Percentiles rank a stretch among this genome's conserved stretches.
phyloP scores from a whole-genome alignment of 2,797 vertebrate genomes.

The Furcifer pardalis region DNA sequence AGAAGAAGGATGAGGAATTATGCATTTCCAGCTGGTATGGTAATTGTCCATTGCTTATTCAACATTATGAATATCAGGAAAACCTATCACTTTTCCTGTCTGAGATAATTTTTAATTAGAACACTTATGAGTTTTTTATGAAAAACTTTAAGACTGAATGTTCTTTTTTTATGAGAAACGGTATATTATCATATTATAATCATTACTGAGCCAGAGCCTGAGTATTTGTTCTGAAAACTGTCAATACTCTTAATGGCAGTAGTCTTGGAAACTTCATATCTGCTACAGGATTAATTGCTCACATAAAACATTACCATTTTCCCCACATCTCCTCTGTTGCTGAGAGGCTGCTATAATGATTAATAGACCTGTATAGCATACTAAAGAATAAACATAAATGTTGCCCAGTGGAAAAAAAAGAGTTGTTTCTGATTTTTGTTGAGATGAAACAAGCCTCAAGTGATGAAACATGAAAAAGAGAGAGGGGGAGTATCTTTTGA shows the following conservation, averaged over 20 bases:
- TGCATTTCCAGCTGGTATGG: conserved; percentile 53
- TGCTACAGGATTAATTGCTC: conserved; percentile 80
- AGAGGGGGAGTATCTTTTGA: not conserved
- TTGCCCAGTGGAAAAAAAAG: conserved; percentile 49
- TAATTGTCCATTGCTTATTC: conserved; percentile 70
- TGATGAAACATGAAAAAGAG: not conserved
- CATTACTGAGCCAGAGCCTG: conserved; percentile 64
- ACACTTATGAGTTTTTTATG: no score
- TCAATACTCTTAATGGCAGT: conserved; percentile 73
- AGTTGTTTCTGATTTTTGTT: conserved; percentile 52
- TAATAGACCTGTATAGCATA: conserved; percentile 68
- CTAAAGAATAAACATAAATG: conserved; percentile 67
- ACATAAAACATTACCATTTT: conserved; percentile 81
- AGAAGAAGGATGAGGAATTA: conserved; percentile 53
- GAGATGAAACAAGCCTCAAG: conserved; percentile 50
- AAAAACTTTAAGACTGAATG: conserved; percentile 67
- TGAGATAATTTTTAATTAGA: conserved; percentile 64
- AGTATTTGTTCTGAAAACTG: conserved; percentile 71
- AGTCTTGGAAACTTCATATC: conserved; percentile 78
- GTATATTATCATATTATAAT: conserved; percentile 74
- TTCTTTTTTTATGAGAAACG: conserved; percentile 63
- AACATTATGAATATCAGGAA: conserved; percentile 64
- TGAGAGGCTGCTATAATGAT: conserved; percentile 71
- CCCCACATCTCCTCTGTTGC: conserved; percentile 72
- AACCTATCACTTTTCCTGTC: conserved; percentile 48